Evolutionary conservation across 2,888 invertebrate genomes (phyloP), one percentile per base, ranked within the genome.

Genomic region (Erebia ligea): DNA sequence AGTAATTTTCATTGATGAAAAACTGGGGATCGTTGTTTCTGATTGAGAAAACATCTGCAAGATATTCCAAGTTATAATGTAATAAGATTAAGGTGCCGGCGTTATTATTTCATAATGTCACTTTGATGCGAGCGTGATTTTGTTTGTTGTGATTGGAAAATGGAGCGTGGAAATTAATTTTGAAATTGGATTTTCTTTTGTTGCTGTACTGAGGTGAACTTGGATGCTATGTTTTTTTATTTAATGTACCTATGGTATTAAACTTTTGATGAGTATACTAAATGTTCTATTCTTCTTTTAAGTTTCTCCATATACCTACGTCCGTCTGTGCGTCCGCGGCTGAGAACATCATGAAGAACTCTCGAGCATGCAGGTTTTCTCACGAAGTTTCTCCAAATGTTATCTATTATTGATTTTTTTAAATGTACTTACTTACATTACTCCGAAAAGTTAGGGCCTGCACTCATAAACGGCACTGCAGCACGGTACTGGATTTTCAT

Each of bases 11-110:
- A 82, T 81, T 86, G 85, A 89, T 89, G 92, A 92, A 92, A 92
- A 92, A 92, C 88, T 89, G 88, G 87, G 89, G 89, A 25, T 48
- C 62, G 48, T 74, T 71, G 78, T 76, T 88, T 90, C 86, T 87
- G 90, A 91, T 91, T 90, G 89, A 83, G 81, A 92, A 90, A 92
- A 90, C 90, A 90, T 90, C 86, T 88, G 87, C 87, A 90, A 91
- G 89, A 88, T 91, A 89, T 89, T 90, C 89, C 80, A 82, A 83
- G 85, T 85, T 89, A 91, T 88, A 87, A 87, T 84, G 83, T 89
- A 88, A 91, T 89, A 87, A 91, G 91, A 92, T 91, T 91, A 91
- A 84, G 91, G 87, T 87, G 87, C 73, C 73, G 71, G 74, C 81
- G 81, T 87, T 89, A 89, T 91, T 90, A 90, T 90, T 89, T 89